A percentile compares a stretch with the other conserved stretches of the same genome.
These are phyloP conservation scores for Apamea epomidion DNA, from an alignment of 2,888 invertebrate species.

Conservation along the genomic window DNA sequence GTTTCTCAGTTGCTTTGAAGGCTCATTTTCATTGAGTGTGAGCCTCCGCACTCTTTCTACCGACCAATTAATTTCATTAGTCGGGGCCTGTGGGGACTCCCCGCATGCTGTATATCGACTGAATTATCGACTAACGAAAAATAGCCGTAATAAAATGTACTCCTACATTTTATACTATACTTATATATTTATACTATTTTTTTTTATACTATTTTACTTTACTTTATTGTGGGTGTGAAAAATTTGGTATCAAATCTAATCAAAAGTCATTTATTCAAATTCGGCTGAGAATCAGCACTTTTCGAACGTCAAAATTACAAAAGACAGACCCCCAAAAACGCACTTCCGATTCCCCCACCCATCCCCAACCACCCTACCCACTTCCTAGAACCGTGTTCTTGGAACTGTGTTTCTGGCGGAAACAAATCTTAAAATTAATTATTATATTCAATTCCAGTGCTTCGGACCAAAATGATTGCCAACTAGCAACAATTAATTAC, in stretches of 20 bases:
- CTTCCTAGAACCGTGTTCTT: neutral
- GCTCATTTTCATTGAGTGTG: too few species aligned
- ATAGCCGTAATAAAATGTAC: neutral
- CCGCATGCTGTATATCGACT: neutral
- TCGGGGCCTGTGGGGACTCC: neutral
- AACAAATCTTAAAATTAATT: neutral
- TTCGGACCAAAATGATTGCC: neutral
- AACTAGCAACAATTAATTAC: neutral
- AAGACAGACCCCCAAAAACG: too few species aligned
- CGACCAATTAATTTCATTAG: neutral
- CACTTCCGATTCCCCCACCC: too few species aligned
- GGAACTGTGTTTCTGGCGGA: too few species aligned
- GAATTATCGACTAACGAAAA: neutral
- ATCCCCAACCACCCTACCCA: too few species aligned
- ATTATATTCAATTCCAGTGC: neutral
- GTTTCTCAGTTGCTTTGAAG: neutral
- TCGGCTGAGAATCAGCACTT: too few species aligned
- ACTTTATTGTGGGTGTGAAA: neutral
- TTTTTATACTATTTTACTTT: too few species aligned
- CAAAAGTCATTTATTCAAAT: too few species aligned
- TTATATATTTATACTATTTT: too few species aligned
- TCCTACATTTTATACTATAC: too few species aligned
- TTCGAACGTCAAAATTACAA: too few species aligned
- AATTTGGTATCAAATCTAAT: neutral
- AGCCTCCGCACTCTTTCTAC: too few species aligned